Evolutionary conservation across 2,113 vertebrate genomes (phyloP).

Genomic region (Phaetusa simplex): DNA sequence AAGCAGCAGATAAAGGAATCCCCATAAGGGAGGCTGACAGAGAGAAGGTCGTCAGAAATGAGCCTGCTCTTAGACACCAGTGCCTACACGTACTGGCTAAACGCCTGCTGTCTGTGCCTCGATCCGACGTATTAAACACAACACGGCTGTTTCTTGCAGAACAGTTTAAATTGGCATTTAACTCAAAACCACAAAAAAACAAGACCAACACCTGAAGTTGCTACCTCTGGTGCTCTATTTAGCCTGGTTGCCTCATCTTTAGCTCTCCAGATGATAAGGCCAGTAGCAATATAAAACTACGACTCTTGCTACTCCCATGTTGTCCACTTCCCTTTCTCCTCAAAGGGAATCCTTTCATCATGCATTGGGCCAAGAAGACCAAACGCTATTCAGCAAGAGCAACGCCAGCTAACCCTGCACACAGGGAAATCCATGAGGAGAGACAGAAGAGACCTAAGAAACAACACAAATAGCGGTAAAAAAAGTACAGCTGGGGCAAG

Average conservation of each 20-base stretch:
- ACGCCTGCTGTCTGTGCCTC: background rate
- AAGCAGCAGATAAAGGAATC: background rate
- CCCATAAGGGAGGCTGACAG: background rate
- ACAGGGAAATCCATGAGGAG: background rate
- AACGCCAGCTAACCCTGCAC: background rate
- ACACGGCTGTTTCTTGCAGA: background rate
- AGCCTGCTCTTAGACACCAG: background rate
- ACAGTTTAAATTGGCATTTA: background rate
- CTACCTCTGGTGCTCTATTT: background rate
- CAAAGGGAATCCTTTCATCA: background rate
- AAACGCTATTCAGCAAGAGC: background rate
- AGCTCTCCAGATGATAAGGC: background rate
- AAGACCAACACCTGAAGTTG: background rate
- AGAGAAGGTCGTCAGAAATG: background rate
- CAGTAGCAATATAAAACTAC: background rate
- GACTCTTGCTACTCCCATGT: background rate
- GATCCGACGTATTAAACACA: background rate
- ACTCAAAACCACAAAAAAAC: background rate
- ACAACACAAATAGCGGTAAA: background rate
- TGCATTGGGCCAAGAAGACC: background rate
- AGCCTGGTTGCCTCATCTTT: background rate
- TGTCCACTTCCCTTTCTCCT: background rate
- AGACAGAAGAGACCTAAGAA: background rate
- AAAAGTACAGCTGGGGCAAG: background rate
- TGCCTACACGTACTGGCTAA: background rate